Base-by-base conservation (phyloP, 2,797 vertebrate species). In the Kryptopterus vitreolus region DNA sequence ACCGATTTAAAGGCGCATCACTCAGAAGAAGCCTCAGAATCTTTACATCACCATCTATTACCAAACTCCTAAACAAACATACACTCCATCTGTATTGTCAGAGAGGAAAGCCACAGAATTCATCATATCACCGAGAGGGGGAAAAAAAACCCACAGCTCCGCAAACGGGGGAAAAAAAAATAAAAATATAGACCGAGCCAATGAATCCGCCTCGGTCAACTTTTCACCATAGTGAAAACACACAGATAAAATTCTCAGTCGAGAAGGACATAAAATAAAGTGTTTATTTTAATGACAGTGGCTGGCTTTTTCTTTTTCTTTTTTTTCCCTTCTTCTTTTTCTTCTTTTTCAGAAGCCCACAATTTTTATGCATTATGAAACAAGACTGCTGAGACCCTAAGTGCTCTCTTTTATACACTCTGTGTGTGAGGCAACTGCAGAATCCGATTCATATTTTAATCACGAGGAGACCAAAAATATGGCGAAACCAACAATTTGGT, bases 141-240 rank as follows among this genome's bases (percentile, higher is more conserved):
- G n/a, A n/a, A 43, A 43, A 10, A 43, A 43, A 43, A 75, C 65
- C 69, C 82, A 50, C 78, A 85, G 43, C 77, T 69, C 33, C 50
- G 79, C 71, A 85, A 79, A 81, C 12, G 72, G 65, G 79, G 66
- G 55, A 16, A 81, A 62, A 70, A 81, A 78, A 78, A 66, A 57
- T 26, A n/a, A 74, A 66, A 46, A 46, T 48, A 65, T 66, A 63
- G 16, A 81, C 53, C 46, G 18, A 61, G 62, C 31, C 18, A 22
- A 3, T 20, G 24, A 68, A 77, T 69, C 57, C n/a, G 24, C 55
- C 57, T 61, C 61, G 73, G 75, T 72, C 18, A 72, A 24, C n/a
- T 53, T 70, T 70, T 82, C 80, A 77, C 24, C 75, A 80, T 38
- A 33, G 2, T n/a, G 8, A 38, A 31, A 20, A 61, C 53, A 33